phyloP scores from a whole-genome alignment of 2,888 invertebrate species.

The Drosophila pseudotakahashii region DNA sequence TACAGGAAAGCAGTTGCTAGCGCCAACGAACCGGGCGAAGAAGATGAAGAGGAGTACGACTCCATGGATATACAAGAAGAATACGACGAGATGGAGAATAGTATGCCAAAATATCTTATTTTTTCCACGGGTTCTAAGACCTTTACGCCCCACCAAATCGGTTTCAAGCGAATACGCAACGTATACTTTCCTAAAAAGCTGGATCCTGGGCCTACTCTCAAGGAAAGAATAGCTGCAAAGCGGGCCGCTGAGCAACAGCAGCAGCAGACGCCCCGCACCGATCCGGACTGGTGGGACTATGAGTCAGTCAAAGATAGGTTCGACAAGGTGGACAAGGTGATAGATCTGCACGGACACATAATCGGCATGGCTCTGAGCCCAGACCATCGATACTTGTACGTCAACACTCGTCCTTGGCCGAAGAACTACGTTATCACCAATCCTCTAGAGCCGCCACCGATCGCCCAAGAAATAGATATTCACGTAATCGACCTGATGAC shows the following conservation, averaged over 20 bases:
- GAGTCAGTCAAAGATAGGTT: conserved; percentile 89
- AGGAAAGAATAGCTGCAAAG: conserved; percentile 87
- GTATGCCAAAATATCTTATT: conserved; percentile 87
- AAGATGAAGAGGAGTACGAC: conserved; percentile 57
- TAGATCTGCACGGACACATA: conserved; percentile 93
- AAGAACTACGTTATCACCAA: conserved; percentile 89
- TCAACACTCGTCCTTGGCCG: conserved; percentile 93
- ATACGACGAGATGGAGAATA: conserved; percentile 87
- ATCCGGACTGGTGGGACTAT: conserved; percentile 89
- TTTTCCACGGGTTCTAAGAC: conserved; percentile 93
- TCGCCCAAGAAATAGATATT: conserved; percentile 94
- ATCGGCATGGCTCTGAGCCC: conserved; percentile 94
- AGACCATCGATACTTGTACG: conserved; percentile 92
- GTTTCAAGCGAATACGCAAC: conserved; percentile 90
- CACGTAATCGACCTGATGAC: conserved; percentile 93
- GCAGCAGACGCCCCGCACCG: conserved; percentile 84
- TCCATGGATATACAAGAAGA: conserved; percentile 84
- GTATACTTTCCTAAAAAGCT: conserved; percentile 88
- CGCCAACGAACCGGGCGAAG: conserved; percentile 50
- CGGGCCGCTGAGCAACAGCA: conserved; percentile 62
- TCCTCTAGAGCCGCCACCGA: conserved; percentile 92
- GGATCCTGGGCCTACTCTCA: conserved; percentile 88
- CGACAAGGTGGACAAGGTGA: conserved; percentile 91
- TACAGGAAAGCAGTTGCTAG: conserved; percentile 84
- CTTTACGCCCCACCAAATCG: conserved; percentile 93